Evolutionary conservation across 2,888 invertebrate genomes (phyloP), one percentile per base, ranked within the genome.

Genomic region (Acronicta aceris): DNA sequence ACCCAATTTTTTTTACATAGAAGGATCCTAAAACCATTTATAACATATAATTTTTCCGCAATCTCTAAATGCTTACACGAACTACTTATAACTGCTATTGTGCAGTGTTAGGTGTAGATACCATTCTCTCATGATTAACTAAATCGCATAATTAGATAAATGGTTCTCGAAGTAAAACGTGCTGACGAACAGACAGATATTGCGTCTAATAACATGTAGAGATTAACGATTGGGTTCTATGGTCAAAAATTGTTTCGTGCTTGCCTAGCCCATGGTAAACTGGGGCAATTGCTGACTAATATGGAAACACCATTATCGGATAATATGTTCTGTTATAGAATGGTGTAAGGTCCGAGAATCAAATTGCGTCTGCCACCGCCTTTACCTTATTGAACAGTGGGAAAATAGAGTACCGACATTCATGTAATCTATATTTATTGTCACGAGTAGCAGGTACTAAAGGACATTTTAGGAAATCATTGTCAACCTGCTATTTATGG

Each of bases 241-340:
- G 86, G 88, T 86, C 85, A 89, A 88, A 90, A 87, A 85, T 84
- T 73, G 81, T 85, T 84, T 85, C 89, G 88, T 91, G 88, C 71
- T 68, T 59, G 86, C 86, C 89, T 75, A 86, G 88, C 88, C 88
- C 84, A 86, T 86, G 82, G 82, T 85, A 81, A 90, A 84, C 81
- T 90, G 79, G 90, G 89, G 77, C 89, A 88, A 88, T 86, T 79
- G 81, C 69, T 76, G 81, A 84, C 89, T 85, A 87, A 90, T 91
- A 92, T 91, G 90, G 91, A 83, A 85, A 81, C 79, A 83, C 87
- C 82, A 91, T 92, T 92, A 92, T 86, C 82, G 36, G 47, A 79
- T 69, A 79, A 79, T 81, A 55, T 49, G 61, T 59, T 50, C 56
- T 63, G 75, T 73, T 73, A 70, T 76, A 85, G 79, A 85, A 88